Conservation (phyloP, 1,140 invertebrate genomes). For the Leguminivora glycinivorella region DNA sequence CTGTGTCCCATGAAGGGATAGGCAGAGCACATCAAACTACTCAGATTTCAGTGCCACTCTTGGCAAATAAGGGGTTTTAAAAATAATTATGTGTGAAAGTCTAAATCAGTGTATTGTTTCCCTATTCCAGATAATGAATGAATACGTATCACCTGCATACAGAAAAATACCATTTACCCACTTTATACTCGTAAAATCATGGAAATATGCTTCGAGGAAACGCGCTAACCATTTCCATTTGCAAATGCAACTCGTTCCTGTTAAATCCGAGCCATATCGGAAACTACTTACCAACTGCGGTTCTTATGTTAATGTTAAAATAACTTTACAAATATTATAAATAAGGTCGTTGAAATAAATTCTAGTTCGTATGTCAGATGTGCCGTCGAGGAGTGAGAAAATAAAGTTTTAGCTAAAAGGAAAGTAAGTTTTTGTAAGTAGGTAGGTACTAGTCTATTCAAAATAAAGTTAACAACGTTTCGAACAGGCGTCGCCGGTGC, state of each 20-base stretch:
- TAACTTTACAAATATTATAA: background rate
- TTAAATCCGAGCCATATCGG: conserved; percentile 20
- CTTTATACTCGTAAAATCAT: background rate
- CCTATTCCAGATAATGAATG: background rate
- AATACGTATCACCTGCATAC: background rate
- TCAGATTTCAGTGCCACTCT: too few relatives aligned
- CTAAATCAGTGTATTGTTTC: too few relatives aligned
- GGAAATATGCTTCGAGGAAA: conserved; percentile 12
- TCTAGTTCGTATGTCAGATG: background rate
- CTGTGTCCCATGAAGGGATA: too few relatives aligned
- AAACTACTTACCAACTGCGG: conserved; percentile 26
- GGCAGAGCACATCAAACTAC: too few relatives aligned
- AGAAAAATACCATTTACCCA: background rate
- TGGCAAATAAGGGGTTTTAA: too few relatives aligned
- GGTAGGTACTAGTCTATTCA: too few relatives aligned
- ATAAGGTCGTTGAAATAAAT: conserved; percentile 1
- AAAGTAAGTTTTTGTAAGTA: background rate
- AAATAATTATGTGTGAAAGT: too few relatives aligned
- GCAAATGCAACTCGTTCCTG: conserved; percentile 7
- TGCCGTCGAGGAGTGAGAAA: background rate
- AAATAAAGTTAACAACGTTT: too few relatives aligned
- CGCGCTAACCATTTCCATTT: conserved; percentile 22
- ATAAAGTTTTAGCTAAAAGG: background rate
- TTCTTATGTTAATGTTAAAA: conserved; percentile 20
- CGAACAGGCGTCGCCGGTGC: too few relatives aligned